These are phyloP conservation scores for Athrips mouffetella DNA, from an alignment of 2,888 invertebrate genomes.

Conservation along the genomic window DNA sequence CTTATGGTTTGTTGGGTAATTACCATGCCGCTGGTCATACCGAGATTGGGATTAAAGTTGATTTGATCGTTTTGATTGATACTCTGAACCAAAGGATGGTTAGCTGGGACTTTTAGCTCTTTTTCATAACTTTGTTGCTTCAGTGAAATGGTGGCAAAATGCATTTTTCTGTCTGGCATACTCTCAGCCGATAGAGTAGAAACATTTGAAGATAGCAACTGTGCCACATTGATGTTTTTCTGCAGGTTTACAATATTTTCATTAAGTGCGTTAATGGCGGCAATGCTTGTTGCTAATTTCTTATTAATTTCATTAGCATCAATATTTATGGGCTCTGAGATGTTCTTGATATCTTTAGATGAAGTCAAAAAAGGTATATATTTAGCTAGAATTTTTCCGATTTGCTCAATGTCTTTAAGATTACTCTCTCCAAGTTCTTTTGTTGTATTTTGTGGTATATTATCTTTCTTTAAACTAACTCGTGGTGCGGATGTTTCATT, in stretches of 20 bases:
- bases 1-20: background rate
- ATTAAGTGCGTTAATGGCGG: conserved; percentile 2
- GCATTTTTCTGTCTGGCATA: background rate
- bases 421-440: background rate
- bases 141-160: no score
- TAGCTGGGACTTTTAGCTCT: no score
- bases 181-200: background rate
- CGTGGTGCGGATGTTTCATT: background rate
- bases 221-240: background rate
- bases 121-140: no score
- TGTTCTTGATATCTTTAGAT: no score
- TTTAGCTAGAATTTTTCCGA: background rate
- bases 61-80: no score
- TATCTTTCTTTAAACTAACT: background rate
- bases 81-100: no score
- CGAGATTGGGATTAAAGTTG: no score
- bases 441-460: background rate
- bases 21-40: no score
- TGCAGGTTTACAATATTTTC: background rate
- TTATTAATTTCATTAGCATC: background rate
- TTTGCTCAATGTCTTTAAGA: background rate
- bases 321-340: no score
- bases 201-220: background rate
- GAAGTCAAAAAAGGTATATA: no score
- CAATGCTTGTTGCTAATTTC: conserved; percentile 4